These are phyloP conservation scores for Calidris pygmaea DNA, from an alignment of 2,113 vertebrate genomes.

Conservation along the genomic window DNA sequence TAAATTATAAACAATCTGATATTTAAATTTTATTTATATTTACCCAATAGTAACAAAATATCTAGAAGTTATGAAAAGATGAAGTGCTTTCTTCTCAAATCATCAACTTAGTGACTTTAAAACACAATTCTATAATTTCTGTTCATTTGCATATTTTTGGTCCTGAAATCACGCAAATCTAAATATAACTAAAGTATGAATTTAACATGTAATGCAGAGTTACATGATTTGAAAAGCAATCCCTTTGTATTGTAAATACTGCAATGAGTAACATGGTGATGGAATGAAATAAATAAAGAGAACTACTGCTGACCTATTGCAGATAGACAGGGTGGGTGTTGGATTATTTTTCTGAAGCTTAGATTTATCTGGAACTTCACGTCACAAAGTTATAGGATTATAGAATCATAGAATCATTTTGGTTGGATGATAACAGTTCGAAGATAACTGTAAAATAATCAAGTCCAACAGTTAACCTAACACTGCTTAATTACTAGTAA, in stretches of 20 bases:
- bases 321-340: background rate
- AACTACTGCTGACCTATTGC: background rate
- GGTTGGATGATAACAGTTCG: background rate
- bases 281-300: background rate
- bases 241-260: background rate
- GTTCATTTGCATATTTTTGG: background rate
- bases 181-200: background rate
- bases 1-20: background rate
- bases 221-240: background rate
- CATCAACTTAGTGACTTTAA: background rate
- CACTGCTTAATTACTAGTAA: background rate
- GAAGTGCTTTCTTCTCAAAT: background rate
- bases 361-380: background rate
- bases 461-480: background rate
- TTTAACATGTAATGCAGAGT: background rate
- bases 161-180: background rate
- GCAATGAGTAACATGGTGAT: background rate
- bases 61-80: background rate
- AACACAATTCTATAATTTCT: background rate
- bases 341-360: background rate
- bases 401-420: background rate
- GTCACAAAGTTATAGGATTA: background rate
- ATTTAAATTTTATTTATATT: background rate
- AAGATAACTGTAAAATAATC: background rate
- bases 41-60: background rate